These are phyloP conservation scores for Drosophila heteroneura DNA, from an alignment of 2,888 invertebrate genomes.

Conservation along the genomic window DNA sequence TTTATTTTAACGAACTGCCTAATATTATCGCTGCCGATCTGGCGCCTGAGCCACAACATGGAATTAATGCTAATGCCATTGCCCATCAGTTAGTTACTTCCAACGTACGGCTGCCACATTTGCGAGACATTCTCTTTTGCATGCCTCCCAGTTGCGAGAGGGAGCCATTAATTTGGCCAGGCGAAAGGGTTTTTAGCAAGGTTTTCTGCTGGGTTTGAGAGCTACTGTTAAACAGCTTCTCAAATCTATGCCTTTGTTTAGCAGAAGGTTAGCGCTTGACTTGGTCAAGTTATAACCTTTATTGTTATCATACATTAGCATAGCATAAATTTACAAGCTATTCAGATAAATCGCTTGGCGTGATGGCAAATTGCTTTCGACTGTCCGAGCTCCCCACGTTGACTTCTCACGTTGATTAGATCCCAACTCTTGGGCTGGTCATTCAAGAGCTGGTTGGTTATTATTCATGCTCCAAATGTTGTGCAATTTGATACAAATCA, in stretches of 20 bases:
- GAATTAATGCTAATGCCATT: conserved; percentile 56
- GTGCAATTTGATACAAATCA: conserved; percentile 56
- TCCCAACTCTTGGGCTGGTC: not conserved
- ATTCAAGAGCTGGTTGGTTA: conserved; percentile 14
- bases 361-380: conserved; percentile 55
- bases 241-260: conserved; percentile 27
- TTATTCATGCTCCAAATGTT: conserved; percentile 75
- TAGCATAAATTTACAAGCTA: conserved; percentile 64
- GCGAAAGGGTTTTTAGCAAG: conserved; percentile 40
- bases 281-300: conserved; percentile 17
- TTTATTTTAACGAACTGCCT: conserved; percentile 33
- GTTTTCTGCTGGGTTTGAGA: not conserved
- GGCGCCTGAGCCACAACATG: conserved; percentile 32
- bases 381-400: not conserved
- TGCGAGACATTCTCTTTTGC: conserved; percentile 62
- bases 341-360: conserved; percentile 41
- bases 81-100: conserved; percentile 41
- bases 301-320: conserved; percentile 63
- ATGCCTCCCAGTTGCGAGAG: conserved; percentile 14
- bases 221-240: conserved; percentile 21
- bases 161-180: conserved; percentile 29
- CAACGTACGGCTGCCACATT: conserved; percentile 23
- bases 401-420: conserved; percentile 71
- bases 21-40: conserved; percentile 32
- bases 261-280: conserved; percentile 26